phyloP scores from a whole-genome alignment of 2,113 vertebrate species.

The Aramus guarauna region DNA sequence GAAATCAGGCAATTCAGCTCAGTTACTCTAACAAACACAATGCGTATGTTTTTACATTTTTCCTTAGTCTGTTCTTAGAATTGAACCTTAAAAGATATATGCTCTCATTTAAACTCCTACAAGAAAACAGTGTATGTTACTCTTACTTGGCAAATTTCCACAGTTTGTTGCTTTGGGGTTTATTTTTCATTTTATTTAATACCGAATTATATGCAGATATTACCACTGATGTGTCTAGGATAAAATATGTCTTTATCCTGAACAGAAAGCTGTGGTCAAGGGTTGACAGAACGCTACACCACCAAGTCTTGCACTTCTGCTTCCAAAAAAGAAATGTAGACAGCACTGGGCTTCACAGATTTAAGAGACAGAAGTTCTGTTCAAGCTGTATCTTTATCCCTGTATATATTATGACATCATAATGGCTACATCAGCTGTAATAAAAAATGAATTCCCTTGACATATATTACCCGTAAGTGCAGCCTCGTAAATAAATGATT shows the following conservation, averaged over 20 bases:
- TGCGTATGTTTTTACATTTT: not conserved
- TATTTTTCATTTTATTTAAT: not conserved
- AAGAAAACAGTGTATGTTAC: not conserved
- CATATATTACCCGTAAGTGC: constrained; percentile 56
- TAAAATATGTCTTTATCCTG: not conserved
- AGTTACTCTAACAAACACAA: not conserved
- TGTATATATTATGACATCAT: constrained; percentile 51
- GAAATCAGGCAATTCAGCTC: not conserved
- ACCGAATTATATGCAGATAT: not conserved
- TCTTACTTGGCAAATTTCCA: not conserved
- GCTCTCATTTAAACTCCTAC: not conserved
- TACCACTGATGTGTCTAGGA: not conserved
- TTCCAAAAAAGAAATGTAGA: not conserved
- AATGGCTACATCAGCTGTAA: constrained; percentile 54
- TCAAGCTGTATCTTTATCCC: constrained; percentile 1
- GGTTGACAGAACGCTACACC: not conserved
- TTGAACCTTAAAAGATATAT: not conserved
- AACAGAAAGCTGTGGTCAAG: not conserved
- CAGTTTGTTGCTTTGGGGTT: not conserved
- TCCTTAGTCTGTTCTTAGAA: not conserved
- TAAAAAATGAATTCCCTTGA: constrained; percentile 59
- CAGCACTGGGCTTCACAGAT: not conserved
- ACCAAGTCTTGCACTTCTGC: not conserved
- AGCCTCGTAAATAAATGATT: constrained; percentile 60
- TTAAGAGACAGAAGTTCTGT: not conserved